Evolutionary conservation across 2,113 vertebrate genomes (phyloP), one percentile per base, ranked within the genome.

Genomic region (Xenus cinereus): DNA sequence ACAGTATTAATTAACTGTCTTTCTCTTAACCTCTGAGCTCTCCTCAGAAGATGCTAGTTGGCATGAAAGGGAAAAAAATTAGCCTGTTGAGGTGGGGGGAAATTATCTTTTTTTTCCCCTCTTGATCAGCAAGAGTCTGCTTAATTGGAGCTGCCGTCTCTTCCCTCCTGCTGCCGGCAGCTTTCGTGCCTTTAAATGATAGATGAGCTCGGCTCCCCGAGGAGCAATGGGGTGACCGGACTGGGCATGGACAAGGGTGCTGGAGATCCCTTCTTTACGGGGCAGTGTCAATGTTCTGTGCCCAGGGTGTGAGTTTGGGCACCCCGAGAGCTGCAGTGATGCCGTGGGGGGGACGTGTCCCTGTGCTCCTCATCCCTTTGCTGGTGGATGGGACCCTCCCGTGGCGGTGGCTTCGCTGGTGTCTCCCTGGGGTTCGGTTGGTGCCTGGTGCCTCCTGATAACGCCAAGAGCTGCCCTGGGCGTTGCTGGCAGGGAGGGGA

Each of bases 1-100:
- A 23, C 28, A 24, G 39, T 60, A 28, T 76, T 96, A 97, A 97
- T 97, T 97, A 97, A 88, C 71, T 50, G 27, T 48, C 85, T 90
- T 57, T 87, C 69, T 85, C 80, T 93, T 96, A 91, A 93, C 89
- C 86, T 94, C 95, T 41, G 64, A 90, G 93, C 87, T 86, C 64
- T 84, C 35, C 73, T 92, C 87, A 50, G 79, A 92, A 87, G 90
- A 83, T 33, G 39, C 53, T 63, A 51, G 87, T 95, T 91, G 90
- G 85, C 92, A 20, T 75, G 93, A 96, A 96, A 94, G 74, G 66
- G 30, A 24, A 85, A 84, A 89, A 91, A 96, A 86, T 54, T 37
- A 93, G 83, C 4, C 35, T 89, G 69, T 26, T 75, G 78, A 60
- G 85, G 43, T 64, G 74, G 71, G 71, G 89, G 56, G 43, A 76